Base-by-base conservation (phyloP, 2,113 vertebrate genomes). In the Carlito syrichta region DNA sequence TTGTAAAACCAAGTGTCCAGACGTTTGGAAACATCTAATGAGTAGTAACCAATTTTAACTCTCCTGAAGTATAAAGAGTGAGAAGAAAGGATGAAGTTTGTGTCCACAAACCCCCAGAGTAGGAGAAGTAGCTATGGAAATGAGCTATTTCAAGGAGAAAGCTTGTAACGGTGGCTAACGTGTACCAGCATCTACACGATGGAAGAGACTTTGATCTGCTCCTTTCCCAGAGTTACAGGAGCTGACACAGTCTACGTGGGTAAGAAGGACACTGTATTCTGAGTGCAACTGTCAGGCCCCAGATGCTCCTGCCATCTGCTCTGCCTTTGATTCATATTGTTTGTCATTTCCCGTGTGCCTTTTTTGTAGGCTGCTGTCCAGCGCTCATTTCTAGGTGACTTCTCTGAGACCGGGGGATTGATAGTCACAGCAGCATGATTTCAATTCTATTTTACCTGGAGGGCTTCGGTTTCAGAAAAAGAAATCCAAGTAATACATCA, bases 301-400 rank as follows among this genome's bases (percentile, higher is more conserved):
- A 98, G 98, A 98, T 98, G 98, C 92, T 98, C 95, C 66, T 60
- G 78, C 98, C 98, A 98, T 98, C 98, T 99, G 98, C 95, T 98
- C 96, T 98, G 97, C 81, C 73, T 98, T 98, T 98, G 97, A 98
- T 98, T 98, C 98, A 98, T 98, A 98, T 97, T 98, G 97, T 98
- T 98, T 98, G 98, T 97, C 97, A 98, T 93, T 98, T 98, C 98
- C 16, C 58, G 86, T 91, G 90, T 96, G 96, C 95, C 96, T 88
- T 85, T 97, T 96, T 92, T 91, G 86, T 97, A 96, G 92, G 73
- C 93, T 97, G 93, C 96, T 97, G 96, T 94, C 94, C 88, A 88
- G 96, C 71, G 43, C 58, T 79, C 95, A 97, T 94, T 98, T 97
- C 95, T 96, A 98, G 98, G 95, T 96, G 98, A 98, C 96, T 92